Conservation (phyloP, 2,797 vertebrate species). For the Scarus forsteni region DNA sequence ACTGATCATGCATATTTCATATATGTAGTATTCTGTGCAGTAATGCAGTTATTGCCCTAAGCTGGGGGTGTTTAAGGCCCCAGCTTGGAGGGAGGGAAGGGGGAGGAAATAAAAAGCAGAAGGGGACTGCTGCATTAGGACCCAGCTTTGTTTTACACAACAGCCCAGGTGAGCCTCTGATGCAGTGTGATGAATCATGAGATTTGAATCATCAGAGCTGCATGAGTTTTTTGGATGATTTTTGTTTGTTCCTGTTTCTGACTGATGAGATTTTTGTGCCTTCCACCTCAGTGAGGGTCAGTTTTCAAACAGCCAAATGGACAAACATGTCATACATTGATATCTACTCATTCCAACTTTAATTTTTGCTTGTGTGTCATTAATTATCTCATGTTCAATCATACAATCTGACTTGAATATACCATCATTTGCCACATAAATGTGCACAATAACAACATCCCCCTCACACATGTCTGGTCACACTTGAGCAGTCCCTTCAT, state of each 20-base stretch:
- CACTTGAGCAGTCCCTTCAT: slow-evolving; percentile 42
- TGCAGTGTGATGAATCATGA: not conserved
- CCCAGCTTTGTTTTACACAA: not conserved
- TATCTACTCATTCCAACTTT: not conserved
- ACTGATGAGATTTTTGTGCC: not conserved
- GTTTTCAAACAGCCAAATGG: not conserved
- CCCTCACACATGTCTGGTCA: slow-evolving; percentile 7
- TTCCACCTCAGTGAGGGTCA: not conserved
- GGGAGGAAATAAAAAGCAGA: not conserved
- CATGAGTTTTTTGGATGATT: not conserved
- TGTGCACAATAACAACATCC: slow-evolving; percentile 5
- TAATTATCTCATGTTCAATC: not conserved
- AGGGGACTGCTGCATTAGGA: not conserved
- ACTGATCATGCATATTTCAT: too few relatives aligned
- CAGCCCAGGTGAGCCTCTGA: not conserved
- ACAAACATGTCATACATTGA: not conserved
- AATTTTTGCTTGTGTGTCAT: not conserved
- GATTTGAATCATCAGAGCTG: not conserved
- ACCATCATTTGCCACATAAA: not conserved
- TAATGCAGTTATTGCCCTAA: too few relatives aligned
- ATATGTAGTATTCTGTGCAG: too few relatives aligned
- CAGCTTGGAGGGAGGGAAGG: not conserved
- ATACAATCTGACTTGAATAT: not conserved
- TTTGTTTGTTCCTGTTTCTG: not conserved
- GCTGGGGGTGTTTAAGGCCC: too few relatives aligned